A percentile compares a stretch with the other conserved stretches of the same genome.
phyloP scores from a whole-genome alignment of 2,797 vertebrate genomes.

The Mus minutoides region DNA sequence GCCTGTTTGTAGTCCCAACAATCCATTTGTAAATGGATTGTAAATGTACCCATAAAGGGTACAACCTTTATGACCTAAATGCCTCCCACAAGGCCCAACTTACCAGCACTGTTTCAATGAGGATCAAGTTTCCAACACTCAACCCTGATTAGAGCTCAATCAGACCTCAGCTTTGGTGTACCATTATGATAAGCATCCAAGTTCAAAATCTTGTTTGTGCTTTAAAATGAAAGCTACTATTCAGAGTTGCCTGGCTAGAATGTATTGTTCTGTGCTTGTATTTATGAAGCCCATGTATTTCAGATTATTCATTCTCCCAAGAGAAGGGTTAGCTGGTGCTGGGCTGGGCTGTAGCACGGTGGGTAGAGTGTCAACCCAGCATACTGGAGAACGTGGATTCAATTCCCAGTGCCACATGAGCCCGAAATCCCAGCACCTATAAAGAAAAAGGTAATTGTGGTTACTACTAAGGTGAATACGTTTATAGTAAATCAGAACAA shows the following conservation, averaged over 20 bases:
- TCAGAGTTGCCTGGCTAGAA: not conserved
- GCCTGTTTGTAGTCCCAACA: no score
- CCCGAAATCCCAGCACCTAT: not conserved
- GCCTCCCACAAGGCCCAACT: not conserved
- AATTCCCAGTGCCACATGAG: not conserved
- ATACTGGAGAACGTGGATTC: not conserved
- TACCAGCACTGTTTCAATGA: not conserved
- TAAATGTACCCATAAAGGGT: not conserved
- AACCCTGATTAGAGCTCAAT: not conserved
- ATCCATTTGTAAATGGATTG: not conserved
- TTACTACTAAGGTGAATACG: not conserved
- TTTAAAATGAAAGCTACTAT: not conserved
- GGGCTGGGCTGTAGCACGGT: not conserved
- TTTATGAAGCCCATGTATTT: slow-evolving; percentile 1
- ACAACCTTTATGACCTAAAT: not conserved
- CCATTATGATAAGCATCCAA: not conserved
- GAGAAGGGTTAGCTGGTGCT: not conserved
- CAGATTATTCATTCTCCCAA: not conserved
- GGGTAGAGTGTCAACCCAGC: not conserved
- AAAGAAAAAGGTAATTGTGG: not conserved
- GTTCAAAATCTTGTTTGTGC: not conserved
- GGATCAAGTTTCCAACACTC: no score
- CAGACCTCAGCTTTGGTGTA: not conserved
- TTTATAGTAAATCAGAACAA: not conserved
- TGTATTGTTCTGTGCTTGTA: not conserved